These are phyloP conservation scores for Podarcis raffonei DNA, from an alignment of 2,113 vertebrate genomes.

Conservation along the genomic window DNA sequence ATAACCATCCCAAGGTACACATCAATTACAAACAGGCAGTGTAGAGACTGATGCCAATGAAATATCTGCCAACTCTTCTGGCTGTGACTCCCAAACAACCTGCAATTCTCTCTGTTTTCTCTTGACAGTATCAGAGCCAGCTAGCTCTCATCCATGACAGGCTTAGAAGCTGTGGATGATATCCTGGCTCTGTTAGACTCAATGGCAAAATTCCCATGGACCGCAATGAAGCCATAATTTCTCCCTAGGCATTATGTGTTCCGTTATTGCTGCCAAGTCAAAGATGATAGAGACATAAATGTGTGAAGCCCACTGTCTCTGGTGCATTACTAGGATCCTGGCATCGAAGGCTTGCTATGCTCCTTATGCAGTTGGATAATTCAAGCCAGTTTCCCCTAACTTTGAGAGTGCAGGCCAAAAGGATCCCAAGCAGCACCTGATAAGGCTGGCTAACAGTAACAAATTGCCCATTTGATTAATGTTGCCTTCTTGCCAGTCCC, in stretches of 20 bases:
- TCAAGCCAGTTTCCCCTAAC: background rate
- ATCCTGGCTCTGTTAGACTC: constrained; percentile 12
- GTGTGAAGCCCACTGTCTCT: constrained; percentile 11
- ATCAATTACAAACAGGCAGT: constrained; percentile 23
- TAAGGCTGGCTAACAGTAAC: background rate
- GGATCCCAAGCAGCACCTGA: background rate
- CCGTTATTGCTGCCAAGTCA: constrained; percentile 22
- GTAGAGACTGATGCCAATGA: background rate
- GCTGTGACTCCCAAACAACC: background rate
- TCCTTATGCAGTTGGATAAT: background rate
- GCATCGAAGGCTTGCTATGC: background rate
- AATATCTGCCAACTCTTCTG: background rate
- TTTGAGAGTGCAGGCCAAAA: background rate
- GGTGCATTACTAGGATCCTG: constrained; percentile 4
- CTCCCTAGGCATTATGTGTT: constrained; percentile 14
- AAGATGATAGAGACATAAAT: constrained; percentile 37
- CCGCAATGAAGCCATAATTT: constrained; percentile 20
- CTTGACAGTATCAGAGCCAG: background rate
- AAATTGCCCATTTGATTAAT: background rate
- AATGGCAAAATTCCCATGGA: constrained; percentile 30
- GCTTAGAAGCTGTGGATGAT: constrained; percentile 19
- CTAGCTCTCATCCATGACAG: background rate
- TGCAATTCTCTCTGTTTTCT: background rate
- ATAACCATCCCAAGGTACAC: background rate
- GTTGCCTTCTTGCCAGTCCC: background rate